Percentiles rank a stretch among this genome's conserved stretches.
phyloP scores from a whole-genome alignment of 2,888 invertebrate genomes.

The Drosophila tripunctata region DNA sequence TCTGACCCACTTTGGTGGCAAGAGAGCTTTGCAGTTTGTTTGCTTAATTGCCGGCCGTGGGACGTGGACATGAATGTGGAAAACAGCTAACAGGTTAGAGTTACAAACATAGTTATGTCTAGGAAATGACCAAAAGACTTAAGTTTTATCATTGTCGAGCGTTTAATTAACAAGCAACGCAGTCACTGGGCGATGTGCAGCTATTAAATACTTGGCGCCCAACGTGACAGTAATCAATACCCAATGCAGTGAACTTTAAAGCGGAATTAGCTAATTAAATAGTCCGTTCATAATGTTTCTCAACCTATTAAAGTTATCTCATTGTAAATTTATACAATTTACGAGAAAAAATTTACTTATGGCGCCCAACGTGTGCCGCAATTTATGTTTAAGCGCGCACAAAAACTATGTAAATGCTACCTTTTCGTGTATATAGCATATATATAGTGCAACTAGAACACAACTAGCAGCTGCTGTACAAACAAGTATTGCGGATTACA shows the following conservation, averaged over 20 bases:
- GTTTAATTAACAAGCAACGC: constrained; percentile 55
- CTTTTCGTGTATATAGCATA: no score
- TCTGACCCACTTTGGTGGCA: constrained; percentile 51
- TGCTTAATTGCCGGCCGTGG: constrained; percentile 70
- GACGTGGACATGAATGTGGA: constrained; percentile 26
- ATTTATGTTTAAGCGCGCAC: neutral
- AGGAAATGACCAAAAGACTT: constrained; percentile 31
- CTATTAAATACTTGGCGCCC: constrained; percentile 4
- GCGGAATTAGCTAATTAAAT: no score
- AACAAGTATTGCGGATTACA: constrained; percentile 41
- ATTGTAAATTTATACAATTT: neutral
- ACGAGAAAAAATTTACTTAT: neutral
- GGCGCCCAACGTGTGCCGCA: constrained; percentile 4
- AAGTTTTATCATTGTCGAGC: constrained; percentile 53
- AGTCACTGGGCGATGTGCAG: neutral
- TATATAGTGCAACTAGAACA: no score
- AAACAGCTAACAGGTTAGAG: constrained; percentile 41
- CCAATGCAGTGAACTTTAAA: no score
- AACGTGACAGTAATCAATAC: no score
- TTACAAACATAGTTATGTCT: constrained; percentile 36
- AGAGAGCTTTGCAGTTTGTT: constrained; percentile 45
- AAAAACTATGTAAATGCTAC: neutral
- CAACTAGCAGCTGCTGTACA: constrained; percentile 10
- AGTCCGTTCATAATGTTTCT: no score
- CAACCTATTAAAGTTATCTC: neutral